Evolutionary conservation across 1,140 invertebrate genomes (phyloP), one percentile per base, ranked within the genome.

Genomic region (Drosophila elegans): DNA sequence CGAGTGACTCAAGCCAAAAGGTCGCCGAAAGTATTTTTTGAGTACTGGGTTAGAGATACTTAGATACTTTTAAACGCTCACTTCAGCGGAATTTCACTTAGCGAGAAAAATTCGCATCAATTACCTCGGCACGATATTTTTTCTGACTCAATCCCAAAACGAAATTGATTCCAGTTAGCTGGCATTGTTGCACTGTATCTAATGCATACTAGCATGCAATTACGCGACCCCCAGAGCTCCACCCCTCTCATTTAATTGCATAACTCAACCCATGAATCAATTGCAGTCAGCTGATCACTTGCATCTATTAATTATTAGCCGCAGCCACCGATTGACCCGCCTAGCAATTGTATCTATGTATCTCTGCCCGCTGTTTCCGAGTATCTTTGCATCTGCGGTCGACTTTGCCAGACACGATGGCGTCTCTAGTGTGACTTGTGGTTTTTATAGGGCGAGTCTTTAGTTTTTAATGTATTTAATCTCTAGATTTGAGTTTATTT

Each of bases 241-340:
- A 32, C 66, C 66, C 45, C 48, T 11, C 48, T 9, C 38, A 57
- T 21, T 74, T 45, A 73, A 56, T 74, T 75, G 42, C 53, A 66
- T 66, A 74, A 74, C 60, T 52, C 16, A 9, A 34, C 41, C 16
- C 52, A 51, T 54, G 29, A 74, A 51, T 63, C 57, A 49, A 57
- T 74, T 21, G 69, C 52, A 61, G 54, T 54, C 57, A 74, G 69
- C 34, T 64, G 72, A 62, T 64, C 13, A 39, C 12, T 13, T 71
- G 64, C 39, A 48, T 68, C 67, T 69, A 68, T 69, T 71, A 71
- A 71, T 68, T 69, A 69, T 7, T 13, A 36, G 13, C 42, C 29
- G 16, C 13, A 39, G 61, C 34, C 13, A 56, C 11, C 13, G 49
- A 13, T 39, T 29, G 57, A 56, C 16, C 27, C 27, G 51, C 29